Percentiles rank a stretch among this genome's conserved stretches.
Conservation (phyloP, 2,113 vertebrate genomes). For the Merops nubicus region DNA sequence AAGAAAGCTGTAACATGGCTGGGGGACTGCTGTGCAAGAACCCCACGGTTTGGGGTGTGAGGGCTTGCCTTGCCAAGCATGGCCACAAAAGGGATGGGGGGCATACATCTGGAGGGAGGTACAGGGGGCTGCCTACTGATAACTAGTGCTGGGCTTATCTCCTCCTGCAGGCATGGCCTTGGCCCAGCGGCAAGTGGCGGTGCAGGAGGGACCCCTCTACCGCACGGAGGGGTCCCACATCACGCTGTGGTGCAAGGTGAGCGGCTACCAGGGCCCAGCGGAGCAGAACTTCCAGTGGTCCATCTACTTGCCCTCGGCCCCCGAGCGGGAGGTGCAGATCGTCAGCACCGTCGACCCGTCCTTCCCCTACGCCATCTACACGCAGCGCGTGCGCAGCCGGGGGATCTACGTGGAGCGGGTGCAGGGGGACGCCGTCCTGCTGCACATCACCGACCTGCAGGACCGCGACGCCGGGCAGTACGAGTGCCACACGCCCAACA, state of each 20-base stretch:
- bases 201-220: conserved; percentile 88
- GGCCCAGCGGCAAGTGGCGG: conserved; percentile 86
- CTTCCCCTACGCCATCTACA: conserved; percentile 90
- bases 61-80: fast-evolving
- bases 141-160: background rate
- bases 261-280: conserved; percentile 52
- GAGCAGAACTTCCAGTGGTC: conserved; percentile 91
- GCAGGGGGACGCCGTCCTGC: conserved; percentile 78
- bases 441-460: conserved; percentile 91
- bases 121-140: fast-evolving
- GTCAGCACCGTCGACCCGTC: conserved; percentile 88
- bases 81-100: fast-evolving
- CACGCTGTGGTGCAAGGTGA: conserved; percentile 95
- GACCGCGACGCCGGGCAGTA: conserved; percentile 84
- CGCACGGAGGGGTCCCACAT: conserved; percentile 90
- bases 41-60: background rate
- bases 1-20: background rate
- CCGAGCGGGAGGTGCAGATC: conserved; percentile 90
- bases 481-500: conserved; percentile 82
- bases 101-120: fast-evolving
- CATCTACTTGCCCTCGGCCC: conserved; percentile 84
- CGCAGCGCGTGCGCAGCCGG: conserved; percentile 82
- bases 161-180: conserved; percentile 65
- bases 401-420: conserved; percentile 91
- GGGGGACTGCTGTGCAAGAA: background rate